Conservation (phyloP, 2,797 vertebrate genomes). For the Eutrigla gurnardus region DNA sequence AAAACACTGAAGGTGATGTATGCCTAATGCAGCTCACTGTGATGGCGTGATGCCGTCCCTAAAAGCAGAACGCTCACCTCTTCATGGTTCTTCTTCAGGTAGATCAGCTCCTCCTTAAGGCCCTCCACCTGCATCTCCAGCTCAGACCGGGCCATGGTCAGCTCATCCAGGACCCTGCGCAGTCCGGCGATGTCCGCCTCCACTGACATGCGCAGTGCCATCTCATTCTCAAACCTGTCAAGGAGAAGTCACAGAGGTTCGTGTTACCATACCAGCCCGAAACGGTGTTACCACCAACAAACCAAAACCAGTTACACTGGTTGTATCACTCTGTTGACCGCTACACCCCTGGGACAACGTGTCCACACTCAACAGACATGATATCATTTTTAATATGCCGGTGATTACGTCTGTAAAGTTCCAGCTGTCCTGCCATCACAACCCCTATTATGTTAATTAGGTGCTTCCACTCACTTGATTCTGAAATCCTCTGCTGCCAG, state of each 20-base stretch:
- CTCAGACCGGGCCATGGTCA: slow-evolving; percentile 77
- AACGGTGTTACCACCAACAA: no score
- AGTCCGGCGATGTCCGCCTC: slow-evolving; percentile 78
- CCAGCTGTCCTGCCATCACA: background rate
- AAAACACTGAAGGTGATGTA: background rate
- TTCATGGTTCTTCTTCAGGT: slow-evolving; percentile 82
- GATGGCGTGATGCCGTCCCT: background rate
- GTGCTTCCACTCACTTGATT: slow-evolving; percentile 77
- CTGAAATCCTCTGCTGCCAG: slow-evolving; percentile 85
- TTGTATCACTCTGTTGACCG: slow-evolving; percentile 34
- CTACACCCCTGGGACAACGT: background rate
- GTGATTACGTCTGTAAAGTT: background rate
- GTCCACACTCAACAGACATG: background rate
- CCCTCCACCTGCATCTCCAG: slow-evolving; percentile 84
- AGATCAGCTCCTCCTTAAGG: slow-evolving; percentile 83
- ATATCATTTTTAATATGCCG: background rate
- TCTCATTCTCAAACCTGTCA: slow-evolving; percentile 80
- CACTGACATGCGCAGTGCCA: slow-evolving; percentile 74
- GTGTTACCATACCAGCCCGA: background rate
- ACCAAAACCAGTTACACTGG: slow-evolving; percentile 59
- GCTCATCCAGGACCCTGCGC: slow-evolving; percentile 78
- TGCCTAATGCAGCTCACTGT: background rate
- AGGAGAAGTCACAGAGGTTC: background rate
- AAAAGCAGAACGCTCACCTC: slow-evolving; percentile 71
- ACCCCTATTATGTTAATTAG: background rate